Base-by-base conservation (phyloP, 2,888 invertebrate genomes). In the Tineola bisselliella region DNA sequence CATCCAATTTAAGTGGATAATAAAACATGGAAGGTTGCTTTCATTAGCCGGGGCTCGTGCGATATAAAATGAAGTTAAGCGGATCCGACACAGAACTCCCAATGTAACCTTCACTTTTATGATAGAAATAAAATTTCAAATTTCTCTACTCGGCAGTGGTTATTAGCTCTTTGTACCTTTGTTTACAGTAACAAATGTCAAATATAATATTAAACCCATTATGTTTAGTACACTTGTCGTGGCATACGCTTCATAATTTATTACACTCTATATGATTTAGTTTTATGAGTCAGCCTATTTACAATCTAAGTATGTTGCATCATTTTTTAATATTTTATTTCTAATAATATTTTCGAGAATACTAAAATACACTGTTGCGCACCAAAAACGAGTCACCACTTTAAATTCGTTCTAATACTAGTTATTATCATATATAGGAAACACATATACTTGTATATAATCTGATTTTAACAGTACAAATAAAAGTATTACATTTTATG, bases 51-150 rank as follows among this genome's bases (percentile, higher is more conserved):
- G 64, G 68, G 69, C 58, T 68, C 70, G 68, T 66, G 65, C 66
- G 63, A 70, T 73, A 77, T 81, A 81, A 79, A 77, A 73, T 73
- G 72, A 71, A 75, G 75, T 77, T 74, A 74, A 71, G 72, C 62
- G 58, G 62, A 61, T 75, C 74, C 68, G 71, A 25, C 44, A 60
- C 48, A 60, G 25, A 30, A 74, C 75, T 75, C 70, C 70, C 76
- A 75, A 76, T 75, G 72, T 75, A 78, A 77, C 77, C 77, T 76
- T 71, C 70, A 68, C 69, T 77, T 83, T 84, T 79, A 84, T 72
- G 81, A 74, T 68, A 64, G 73, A 68, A 74, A 80, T 83, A 82
- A 84, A 83, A 82, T 78, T 79, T 79, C 69, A 77, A 81, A 83
- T 80, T 81, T 76, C 69, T 70, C 76, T 72, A 73, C 75, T 78